phyloP scores from a whole-genome alignment of 2,888 invertebrate species.

The Lycophotia porphyrea region DNA sequence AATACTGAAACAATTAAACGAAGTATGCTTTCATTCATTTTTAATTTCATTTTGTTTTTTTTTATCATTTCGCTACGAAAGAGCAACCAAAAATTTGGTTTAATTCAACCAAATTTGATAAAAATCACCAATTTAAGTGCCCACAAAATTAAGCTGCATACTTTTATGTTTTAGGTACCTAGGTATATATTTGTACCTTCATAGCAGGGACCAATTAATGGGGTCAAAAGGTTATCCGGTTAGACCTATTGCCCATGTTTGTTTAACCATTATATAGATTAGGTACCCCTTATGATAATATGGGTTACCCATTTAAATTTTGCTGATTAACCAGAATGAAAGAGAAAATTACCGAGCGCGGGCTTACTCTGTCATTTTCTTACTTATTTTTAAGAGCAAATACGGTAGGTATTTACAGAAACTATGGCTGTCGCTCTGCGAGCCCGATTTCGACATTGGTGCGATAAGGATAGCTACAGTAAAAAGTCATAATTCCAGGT shows the following conservation, averaged over 20 bases:
- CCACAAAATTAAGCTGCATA: not conserved
- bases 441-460: no score
- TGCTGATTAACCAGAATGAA: not conserved
- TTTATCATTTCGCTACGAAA: not conserved
- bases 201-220: no score
- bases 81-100: not conserved
- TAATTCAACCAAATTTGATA: constrained; percentile 5
- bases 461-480: no score
- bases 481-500: no score
- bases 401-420: no score
- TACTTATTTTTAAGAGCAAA: no score
- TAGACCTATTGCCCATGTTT: not conserved
- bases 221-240: not conserved
- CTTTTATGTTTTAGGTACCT: not conserved
- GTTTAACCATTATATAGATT: not conserved
- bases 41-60: not conserved
- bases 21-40: not conserved
- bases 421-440: no score
- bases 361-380: not conserved
- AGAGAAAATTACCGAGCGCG: not conserved
- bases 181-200: no score
- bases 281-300: not conserved
- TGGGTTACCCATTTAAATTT: not conserved
- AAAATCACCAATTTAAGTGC: not conserved
- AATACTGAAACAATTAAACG: not conserved